Conservation (phyloP, 2,113 vertebrate species). For the Oriolus oriolus region DNA sequence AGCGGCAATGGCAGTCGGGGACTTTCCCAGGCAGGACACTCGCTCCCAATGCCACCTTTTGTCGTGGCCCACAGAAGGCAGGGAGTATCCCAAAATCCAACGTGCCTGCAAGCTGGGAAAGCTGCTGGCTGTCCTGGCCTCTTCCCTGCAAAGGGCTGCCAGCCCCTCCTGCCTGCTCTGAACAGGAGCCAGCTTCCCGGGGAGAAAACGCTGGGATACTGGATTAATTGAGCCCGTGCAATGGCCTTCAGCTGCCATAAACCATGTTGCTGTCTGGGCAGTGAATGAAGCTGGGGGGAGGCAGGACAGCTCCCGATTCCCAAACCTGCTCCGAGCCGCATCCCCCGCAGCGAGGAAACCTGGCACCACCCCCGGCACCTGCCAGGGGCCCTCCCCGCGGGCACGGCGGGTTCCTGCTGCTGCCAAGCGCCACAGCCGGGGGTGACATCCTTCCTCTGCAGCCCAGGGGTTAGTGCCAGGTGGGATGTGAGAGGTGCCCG, state of each 20-base stretch:
- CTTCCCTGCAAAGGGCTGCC: neutral
- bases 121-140: neutral
- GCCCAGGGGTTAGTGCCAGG: neutral
- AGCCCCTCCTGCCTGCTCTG: slow-evolving; percentile 35
- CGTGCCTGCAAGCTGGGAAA: neutral
- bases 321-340: neutral
- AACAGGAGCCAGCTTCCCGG: slow-evolving; percentile 32
- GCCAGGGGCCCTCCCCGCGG: fast-evolving
- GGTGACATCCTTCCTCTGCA: neutral
- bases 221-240: neutral
- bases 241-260: slow-evolving; percentile 37
- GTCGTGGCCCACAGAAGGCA: neutral
- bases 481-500: neutral
- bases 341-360: neutral
- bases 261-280: slow-evolving; percentile 27
- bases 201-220: neutral
- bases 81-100: neutral
- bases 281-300: slow-evolving; percentile 3
- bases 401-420: neutral
- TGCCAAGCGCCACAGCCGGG: fast-evolving
- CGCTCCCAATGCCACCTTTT: neutral
- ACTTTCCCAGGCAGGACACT: neutral
- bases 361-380: neutral
- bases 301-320: neutral
- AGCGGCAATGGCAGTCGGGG: fast-evolving